phyloP scores from a whole-genome alignment of 2,797 vertebrate species.

The Lepidocolaptes lacrymiger region DNA sequence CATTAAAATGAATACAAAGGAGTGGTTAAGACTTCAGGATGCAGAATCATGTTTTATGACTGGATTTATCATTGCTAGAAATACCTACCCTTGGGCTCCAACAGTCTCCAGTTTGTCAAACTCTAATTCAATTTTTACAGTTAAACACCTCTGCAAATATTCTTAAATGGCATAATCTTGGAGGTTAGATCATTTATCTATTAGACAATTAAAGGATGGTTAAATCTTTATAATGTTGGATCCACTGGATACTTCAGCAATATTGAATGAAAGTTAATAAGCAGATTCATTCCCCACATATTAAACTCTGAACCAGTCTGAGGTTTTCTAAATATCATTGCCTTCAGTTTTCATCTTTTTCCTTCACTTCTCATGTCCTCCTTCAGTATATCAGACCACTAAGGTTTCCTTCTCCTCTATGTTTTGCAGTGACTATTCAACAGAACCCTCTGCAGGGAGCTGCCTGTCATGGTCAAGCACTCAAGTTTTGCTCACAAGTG shows the following conservation, averaged over 20 bases:
- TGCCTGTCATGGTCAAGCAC: accelerated
- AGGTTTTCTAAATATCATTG: not conserved
- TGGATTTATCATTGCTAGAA: not conserved
- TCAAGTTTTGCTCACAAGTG: not conserved
- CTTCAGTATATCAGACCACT: not conserved
- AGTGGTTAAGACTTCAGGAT: not conserved
- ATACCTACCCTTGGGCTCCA: not conserved
- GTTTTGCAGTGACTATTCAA: not conserved
- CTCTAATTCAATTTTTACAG: not conserved
- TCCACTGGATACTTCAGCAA: not conserved
- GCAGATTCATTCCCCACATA: not conserved
- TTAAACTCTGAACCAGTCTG: not conserved
- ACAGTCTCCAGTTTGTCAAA: not conserved
- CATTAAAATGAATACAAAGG: not conserved
- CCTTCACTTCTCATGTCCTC: not conserved
- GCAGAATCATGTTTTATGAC: not conserved
- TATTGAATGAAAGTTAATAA: not conserved
- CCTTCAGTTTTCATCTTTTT: not conserved
- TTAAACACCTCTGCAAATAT: not conserved
- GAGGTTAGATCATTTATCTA: not conserved
- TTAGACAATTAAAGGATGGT: not conserved
- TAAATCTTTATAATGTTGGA: not conserved
- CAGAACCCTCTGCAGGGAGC: not conserved
- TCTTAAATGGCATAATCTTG: not conserved
- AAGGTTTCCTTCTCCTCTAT: not conserved